phyloP scores from a whole-genome alignment of 2,113 vertebrate species.

The Myotis lucifugus region DNA sequence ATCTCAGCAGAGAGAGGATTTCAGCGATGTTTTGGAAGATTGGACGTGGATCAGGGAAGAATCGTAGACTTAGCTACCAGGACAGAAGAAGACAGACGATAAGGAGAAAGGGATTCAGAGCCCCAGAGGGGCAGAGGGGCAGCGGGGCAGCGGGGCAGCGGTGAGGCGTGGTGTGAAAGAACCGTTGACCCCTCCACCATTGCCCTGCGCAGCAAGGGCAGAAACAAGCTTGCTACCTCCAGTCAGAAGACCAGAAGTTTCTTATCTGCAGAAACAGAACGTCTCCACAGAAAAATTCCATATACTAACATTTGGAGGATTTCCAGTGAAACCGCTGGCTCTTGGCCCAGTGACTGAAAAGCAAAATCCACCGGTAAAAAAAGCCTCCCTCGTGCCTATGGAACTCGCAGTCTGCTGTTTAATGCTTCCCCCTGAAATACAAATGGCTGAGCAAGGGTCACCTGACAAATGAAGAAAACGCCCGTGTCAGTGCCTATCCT shows the following conservation, averaged over 20 bases:
- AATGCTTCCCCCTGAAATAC: neutral
- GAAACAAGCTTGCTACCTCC: neutral
- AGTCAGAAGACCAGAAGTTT: neutral
- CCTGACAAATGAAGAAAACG: neutral
- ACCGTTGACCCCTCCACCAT: neutral
- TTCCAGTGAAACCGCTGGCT: neutral
- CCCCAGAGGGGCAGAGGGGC: neutral
- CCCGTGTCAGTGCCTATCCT: neutral
- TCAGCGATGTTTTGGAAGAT: neutral
- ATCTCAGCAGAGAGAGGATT: neutral
- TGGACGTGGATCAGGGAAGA: neutral
- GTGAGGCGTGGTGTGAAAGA: neutral
- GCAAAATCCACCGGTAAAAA: neutral
- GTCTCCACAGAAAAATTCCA: slow-evolving; percentile 5
- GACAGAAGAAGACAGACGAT: neutral
- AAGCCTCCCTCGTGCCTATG: neutral
- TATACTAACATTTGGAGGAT: neutral
- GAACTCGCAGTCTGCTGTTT: neutral
- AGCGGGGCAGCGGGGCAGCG: too few species aligned
- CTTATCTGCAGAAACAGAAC: slow-evolving; percentile 35
- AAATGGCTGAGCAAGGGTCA: neutral
- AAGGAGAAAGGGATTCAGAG: neutral
- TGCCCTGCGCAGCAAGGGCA: neutral
- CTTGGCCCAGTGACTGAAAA: neutral
- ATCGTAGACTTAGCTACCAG: neutral